phyloP scores from a whole-genome alignment of 2,888 invertebrate genomes.

The Idaea aversata region DNA sequence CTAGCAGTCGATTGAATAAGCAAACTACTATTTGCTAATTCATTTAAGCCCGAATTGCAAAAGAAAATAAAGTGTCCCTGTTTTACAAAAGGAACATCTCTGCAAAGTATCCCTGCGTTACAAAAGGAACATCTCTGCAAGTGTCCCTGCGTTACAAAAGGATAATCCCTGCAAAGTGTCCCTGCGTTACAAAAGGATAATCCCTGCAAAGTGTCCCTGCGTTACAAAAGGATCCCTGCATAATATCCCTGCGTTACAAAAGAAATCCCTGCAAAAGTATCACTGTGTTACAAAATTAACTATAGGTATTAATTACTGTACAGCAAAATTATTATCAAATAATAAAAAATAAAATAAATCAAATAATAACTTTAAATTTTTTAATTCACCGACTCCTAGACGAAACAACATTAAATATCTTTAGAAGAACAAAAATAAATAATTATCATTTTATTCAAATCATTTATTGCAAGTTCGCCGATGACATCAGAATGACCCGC shows the following conservation, averaged over 20 bases:
- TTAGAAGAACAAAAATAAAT: not conserved
- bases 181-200: no score
- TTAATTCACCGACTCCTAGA: not conserved
- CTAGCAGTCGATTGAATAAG: not conserved
- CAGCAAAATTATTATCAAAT: no score
- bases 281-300: no score
- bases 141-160: not conserved
- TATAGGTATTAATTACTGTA: no score
- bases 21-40: not conserved
- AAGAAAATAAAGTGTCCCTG: not conserved
- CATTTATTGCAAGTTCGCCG: not conserved
- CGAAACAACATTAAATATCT: not conserved
- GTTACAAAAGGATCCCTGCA: no score
- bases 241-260: no score
- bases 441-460: not conserved
- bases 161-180: not conserved
- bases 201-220: no score
- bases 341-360: no score
- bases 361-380: not conserved
- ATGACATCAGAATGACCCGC: not conserved
- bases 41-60: not conserved
- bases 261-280: no score
- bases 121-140: no score
- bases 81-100: no score
- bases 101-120: no score